Percentiles rank a stretch among this genome's conserved stretches.
Evolutionary conservation across 2,113 vertebrate genomes (phyloP).

Genomic region (Esox niger): DNA sequence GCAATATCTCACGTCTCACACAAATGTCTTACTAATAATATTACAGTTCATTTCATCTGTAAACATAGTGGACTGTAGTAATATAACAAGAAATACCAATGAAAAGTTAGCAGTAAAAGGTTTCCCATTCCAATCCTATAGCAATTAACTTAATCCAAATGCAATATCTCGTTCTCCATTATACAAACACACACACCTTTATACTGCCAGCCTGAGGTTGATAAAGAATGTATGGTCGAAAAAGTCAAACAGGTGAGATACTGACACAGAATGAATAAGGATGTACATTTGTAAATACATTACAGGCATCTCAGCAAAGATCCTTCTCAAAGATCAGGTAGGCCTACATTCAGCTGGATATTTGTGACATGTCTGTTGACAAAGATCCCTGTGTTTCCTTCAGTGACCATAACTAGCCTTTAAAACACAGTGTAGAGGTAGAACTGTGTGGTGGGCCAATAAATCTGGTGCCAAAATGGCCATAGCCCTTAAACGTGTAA

Average conservation of each 20-base stretch:
- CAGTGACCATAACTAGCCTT: not conserved
- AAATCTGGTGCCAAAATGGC: not conserved
- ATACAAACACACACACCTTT: not conserved
- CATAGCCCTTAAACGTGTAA: not conserved
- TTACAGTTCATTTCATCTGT: not conserved
- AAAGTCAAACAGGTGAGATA: not conserved
- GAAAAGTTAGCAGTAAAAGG: not conserved
- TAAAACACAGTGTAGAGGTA: not conserved
- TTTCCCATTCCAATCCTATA: too few species aligned
- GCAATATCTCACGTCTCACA: not conserved
- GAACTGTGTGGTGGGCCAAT: not conserved
- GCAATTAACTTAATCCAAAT: not conserved
- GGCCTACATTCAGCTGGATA: constrained; percentile 1
- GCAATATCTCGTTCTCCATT: not conserved
- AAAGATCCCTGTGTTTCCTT: not conserved
- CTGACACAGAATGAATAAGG: not conserved
- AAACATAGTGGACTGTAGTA: not conserved
- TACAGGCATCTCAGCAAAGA: not conserved
- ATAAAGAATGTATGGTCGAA: not conserved
- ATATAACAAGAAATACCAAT: not conserved
- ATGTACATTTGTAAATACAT: not conserved
- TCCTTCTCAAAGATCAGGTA: not conserved
- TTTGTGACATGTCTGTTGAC: not conserved
- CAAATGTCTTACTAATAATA: not conserved
- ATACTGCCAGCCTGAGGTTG: too few species aligned